Base-by-base conservation (phyloP, 2,797 vertebrate species). In the Limosa lapponica region DNA sequence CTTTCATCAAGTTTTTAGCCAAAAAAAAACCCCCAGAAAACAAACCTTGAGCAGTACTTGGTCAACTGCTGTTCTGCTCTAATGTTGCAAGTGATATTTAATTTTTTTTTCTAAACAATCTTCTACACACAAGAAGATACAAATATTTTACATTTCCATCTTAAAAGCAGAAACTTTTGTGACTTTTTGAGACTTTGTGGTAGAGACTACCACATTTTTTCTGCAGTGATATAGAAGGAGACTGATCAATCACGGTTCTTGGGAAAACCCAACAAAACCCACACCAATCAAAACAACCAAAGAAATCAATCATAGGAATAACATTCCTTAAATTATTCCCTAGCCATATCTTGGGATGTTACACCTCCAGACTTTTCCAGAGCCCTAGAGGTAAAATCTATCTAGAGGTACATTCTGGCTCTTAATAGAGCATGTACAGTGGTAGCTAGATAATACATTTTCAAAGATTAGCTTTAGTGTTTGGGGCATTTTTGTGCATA, bases 81-180 rank as follows among this genome's bases (percentile, higher is more conserved):
- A 59, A 44, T 5, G 1, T n/a, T 62, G 37, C 11, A 78, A 57
- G 2, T 2, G 2, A 11, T n/a, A n/a, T n/a, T 4, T 1, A 24
- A 16, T 46, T 32, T 12, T 48, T 12, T 43, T 16, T 57, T 3
- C 13, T 16, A 28, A 44, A 17, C 3, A 16, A 13, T 36, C 15
- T 51, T 52, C 25, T 37, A 9, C 8, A n/a, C 6, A 34, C 3
- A 55, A 57, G 19, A 57, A 67, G 7, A 12, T 32, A 54, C 16
- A 51, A 54, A 32, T 80, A 51, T 66, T 51, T 58, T 36, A 20
- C 24, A 72, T 72, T 72, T 82, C 30, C 36, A 34, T 44, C 16
- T 62, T 66, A 67, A 71, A 36, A 43, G 11, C 19, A 62, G 30
- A 46, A 46, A 46, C 44, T 46, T 46, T 46, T 46, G 44, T 46